Base-by-base conservation (phyloP, 2,797 vertebrate species). In the Eulemur rubriventer region DNA sequence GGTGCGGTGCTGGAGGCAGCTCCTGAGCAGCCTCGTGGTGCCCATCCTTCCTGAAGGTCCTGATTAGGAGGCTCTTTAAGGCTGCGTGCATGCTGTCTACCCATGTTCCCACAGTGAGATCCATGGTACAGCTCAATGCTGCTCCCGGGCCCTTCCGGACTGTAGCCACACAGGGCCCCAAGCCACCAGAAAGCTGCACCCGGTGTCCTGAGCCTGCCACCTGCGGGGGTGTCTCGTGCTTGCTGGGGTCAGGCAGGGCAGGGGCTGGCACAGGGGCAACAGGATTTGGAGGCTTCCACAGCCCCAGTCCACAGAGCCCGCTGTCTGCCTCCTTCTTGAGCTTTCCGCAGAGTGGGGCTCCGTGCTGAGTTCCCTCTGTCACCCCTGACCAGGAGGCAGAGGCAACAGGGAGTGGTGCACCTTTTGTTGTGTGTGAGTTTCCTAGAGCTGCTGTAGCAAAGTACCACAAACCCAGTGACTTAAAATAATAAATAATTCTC, bases 1-100 rank as follows among this genome's bases (percentile, higher is more conserved):
- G 46, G 20, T 41, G 33, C 0, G 0, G 22, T 43, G n/a, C 35
- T 33, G 14, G 2, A 13, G 3, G 22, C 8, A 8, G 12, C 16
- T 65, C 33, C 55, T 0, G 18, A 63, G 41, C 26, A 7, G 35
- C 26, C 73, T 69, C 57, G 4, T 0, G 52, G n/a, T 12, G 2
- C 38, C 14, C 7, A 3, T 24, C 59, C 2, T 28, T 43, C 33
- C 14, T 17, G 12, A 20, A 43, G n/a, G 59, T 28, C 38, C 52
- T 6, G 9, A 50, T 52, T 8, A 59, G 33, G 26, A 59, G 20
- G 55, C 5, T 46, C 46, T 80, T 24, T 2, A 38, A 10, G 16
- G 59, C 8, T 18, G 6, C 0, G 0, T 38, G n/a, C 0, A 1
- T n/a, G 30, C 28, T 11, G 6, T 6, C 50, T 73, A 63, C 30